phyloP scores from a whole-genome alignment of 2,888 invertebrate genomes.

The Flabesymbios commensalis region DNA sequence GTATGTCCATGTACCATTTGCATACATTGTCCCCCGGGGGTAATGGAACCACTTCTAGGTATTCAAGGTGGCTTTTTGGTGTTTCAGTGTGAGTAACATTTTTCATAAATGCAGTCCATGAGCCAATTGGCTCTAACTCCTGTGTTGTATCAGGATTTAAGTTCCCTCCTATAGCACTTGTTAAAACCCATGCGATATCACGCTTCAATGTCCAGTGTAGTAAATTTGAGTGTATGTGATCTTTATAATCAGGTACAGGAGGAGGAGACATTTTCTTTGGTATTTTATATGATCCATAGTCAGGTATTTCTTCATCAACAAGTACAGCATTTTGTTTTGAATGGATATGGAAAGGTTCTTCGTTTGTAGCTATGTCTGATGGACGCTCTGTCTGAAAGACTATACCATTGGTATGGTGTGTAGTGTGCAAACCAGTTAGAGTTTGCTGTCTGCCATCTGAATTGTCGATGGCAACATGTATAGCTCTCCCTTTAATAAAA shows the following conservation, averaged over 20 bases:
- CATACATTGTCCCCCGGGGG: no score
- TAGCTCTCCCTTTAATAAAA: no score
- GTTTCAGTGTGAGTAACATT: not conserved
- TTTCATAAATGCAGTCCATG: conserved; percentile 3
- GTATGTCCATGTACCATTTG: no score
- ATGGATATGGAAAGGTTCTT: not conserved
- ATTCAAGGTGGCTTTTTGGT: not conserved
- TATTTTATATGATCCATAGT: not conserved
- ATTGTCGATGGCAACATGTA: no score
- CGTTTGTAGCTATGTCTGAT: not conserved
- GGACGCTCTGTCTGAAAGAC: not conserved
- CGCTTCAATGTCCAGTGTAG: not conserved
- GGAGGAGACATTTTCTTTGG: not conserved
- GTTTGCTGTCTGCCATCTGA: no score
- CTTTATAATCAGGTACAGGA: not conserved
- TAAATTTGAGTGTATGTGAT: not conserved
- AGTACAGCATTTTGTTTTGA: not conserved
- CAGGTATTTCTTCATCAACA: not conserved
- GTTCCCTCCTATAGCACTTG: not conserved
- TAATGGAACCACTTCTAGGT: not conserved
- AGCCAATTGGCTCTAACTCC: not conserved
- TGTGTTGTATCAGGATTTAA: not conserved
- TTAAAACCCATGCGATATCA: not conserved
- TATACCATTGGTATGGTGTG: not conserved
- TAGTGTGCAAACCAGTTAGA: no score